phyloP scores from a whole-genome alignment of 2,113 vertebrate genomes.

The Diadophis punctatus region DNA sequence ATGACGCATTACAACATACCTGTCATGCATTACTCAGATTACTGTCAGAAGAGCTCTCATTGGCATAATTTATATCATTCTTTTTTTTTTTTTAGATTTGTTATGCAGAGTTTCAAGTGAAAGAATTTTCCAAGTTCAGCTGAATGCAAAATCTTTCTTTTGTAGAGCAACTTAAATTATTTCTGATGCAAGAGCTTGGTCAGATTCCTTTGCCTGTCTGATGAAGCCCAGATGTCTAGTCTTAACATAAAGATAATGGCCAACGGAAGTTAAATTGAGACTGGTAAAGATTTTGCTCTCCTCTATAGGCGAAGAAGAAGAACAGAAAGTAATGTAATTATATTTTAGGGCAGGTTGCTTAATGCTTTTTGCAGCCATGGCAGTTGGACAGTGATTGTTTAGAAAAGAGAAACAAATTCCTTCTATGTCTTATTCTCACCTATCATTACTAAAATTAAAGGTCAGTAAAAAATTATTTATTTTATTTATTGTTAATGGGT shows the following conservation, averaged over 20 bases:
- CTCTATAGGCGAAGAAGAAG: slow-evolving; percentile 35
- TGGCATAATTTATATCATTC: not conserved
- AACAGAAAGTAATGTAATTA: slow-evolving; percentile 44
- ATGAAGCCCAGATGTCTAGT: slow-evolving; percentile 34
- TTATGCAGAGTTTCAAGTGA: not conserved
- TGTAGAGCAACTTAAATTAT: not conserved
- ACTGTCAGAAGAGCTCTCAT: slow-evolving; percentile 13
- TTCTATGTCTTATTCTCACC: slow-evolving; percentile 68
- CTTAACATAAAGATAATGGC: not conserved
- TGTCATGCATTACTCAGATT: not conserved
- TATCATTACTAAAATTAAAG: slow-evolving; percentile 86
- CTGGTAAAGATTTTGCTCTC: slow-evolving; percentile 1
- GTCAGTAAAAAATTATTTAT: slow-evolving; percentile 82
- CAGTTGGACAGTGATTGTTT: slow-evolving; percentile 47
- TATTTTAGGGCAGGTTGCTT: slow-evolving; percentile 49
- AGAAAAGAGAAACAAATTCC: slow-evolving; percentile 50
- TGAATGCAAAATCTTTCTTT: not conserved
- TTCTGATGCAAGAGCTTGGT: not conserved
- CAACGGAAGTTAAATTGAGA: slow-evolving; percentile 11
- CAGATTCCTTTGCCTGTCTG: not conserved
- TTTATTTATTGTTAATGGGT: slow-evolving; percentile 85
- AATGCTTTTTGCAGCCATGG: slow-evolving; percentile 51
- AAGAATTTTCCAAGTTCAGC: not conserved
- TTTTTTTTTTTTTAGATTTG: slow-evolving; percentile 8
- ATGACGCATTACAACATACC: not conserved